These are phyloP conservation scores for Lamproptera curius DNA, from an alignment of 2,888 invertebrate species.

Conservation along the genomic window DNA sequence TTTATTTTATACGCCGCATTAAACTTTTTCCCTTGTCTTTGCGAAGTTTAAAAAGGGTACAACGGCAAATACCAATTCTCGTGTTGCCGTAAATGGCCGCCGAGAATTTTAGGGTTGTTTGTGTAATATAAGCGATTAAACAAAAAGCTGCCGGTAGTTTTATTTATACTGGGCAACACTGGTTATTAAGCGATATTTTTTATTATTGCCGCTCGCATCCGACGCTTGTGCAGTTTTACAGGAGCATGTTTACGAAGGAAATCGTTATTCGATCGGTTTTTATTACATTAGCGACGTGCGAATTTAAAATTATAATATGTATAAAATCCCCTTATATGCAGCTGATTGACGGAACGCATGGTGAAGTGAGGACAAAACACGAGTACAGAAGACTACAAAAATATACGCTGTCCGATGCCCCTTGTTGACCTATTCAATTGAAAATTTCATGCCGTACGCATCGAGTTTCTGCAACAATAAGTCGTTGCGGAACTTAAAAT, in stretches of 20 bases:
- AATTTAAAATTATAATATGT: neutral
- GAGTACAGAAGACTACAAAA: constrained; percentile 22
- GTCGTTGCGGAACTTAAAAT: too few species aligned
- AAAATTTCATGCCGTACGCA: too few species aligned
- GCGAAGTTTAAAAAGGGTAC: constrained; percentile 18
- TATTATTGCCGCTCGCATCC: constrained; percentile 5
- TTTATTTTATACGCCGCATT: constrained; percentile 21
- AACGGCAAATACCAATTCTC: constrained; percentile 15
- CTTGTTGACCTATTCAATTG: constrained; percentile 23
- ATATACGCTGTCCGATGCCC: neutral
- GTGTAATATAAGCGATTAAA: constrained; percentile 19
- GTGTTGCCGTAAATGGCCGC: constrained; percentile 15
- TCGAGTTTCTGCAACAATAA: too few species aligned
- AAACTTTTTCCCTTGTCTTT: constrained; percentile 20
- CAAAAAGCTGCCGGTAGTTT: constrained; percentile 15
- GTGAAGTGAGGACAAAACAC: neutral
- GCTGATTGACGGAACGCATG: neutral
- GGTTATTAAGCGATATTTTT: constrained; percentile 17
- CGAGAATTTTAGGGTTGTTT: constrained; percentile 20
- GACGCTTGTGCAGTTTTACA: too few species aligned
- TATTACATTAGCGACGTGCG: neutral
- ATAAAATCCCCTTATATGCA: neutral
- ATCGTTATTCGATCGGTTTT: constrained; percentile 1
- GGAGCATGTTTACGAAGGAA: too few species aligned
- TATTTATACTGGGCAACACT: constrained; percentile 12